Conservation (phyloP, 2,797 vertebrate species). For the Todus mexicanus region DNA sequence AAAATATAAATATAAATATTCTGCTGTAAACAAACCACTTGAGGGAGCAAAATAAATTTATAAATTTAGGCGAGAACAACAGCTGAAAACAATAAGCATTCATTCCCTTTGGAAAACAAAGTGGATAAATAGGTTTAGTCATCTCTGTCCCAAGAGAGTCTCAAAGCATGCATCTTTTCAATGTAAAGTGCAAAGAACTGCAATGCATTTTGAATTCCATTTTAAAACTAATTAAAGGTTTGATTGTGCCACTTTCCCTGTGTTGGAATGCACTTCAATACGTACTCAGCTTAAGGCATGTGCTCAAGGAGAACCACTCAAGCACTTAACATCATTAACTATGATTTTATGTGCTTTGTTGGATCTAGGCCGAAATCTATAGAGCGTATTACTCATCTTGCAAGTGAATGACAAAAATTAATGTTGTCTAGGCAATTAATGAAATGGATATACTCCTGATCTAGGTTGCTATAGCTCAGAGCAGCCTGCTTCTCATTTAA, state of each 20-base stretch:
- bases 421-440: slow-evolving; percentile 13
- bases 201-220: slow-evolving; percentile 54
- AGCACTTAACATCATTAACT: slow-evolving; percentile 27
- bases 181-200: slow-evolving; percentile 26
- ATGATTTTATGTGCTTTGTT: slow-evolving; percentile 27
- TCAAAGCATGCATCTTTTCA: slow-evolving; percentile 5
- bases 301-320: not conserved
- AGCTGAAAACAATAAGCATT: slow-evolving; percentile 22
- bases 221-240: slow-evolving; percentile 56
- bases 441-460: slow-evolving; percentile 36
- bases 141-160: slow-evolving; percentile 21
- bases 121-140: slow-evolving; percentile 61
- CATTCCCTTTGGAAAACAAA: slow-evolving; percentile 7
- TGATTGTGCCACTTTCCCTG: slow-evolving; percentile 36
- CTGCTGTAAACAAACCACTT: slow-evolving; percentile 2
- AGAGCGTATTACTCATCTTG: not conserved
- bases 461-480: not conserved
- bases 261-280: not conserved
- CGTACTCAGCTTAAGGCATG: not conserved
- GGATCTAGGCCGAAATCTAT: not conserved
- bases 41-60: slow-evolving; percentile 17
- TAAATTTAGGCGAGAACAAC: slow-evolving; percentile 12
- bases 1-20: not conserved
- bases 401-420: slow-evolving; percentile 24
- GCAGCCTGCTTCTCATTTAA: not conserved